These are phyloP conservation scores for Saccostrea cuccullata DNA, from an alignment of 1,140 invertebrate species.

Conservation along the genomic window DNA sequence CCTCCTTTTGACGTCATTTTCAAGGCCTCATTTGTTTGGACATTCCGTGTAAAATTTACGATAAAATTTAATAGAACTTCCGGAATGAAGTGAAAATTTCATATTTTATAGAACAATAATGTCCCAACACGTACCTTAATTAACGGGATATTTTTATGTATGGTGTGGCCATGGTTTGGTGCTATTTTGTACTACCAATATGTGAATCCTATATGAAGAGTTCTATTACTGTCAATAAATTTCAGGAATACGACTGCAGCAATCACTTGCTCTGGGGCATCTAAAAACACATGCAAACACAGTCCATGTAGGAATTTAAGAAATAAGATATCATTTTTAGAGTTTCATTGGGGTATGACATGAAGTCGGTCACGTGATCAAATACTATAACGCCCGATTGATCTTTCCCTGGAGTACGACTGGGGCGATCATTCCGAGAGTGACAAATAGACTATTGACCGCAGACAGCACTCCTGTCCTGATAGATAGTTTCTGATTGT, in stretches of 20 bases:
- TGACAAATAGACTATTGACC: slow-evolving; percentile 42
- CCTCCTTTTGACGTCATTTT: too few relatives aligned
- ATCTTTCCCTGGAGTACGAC: slow-evolving; percentile 46
- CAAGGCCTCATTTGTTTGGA: too few relatives aligned
- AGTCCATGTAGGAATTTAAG: not conserved
- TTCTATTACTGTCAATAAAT: not conserved
- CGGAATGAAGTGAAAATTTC: too few relatives aligned
- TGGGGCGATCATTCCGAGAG: slow-evolving; percentile 47
- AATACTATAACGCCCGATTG: too few relatives aligned
- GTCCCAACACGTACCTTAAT: too few relatives aligned
- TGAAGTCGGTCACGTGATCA: too few relatives aligned
- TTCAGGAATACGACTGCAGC: slow-evolving; percentile 38
- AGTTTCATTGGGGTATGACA: too few relatives aligned
- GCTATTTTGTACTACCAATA: slow-evolving; percentile 46
- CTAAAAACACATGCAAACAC: not conserved
- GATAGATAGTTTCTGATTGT: slow-evolving; percentile 34
- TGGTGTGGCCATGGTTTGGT: slow-evolving; percentile 44
- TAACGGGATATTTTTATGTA: too few relatives aligned
- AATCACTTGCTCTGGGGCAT: slow-evolving; percentile 10
- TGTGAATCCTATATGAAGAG: slow-evolving; percentile 26
- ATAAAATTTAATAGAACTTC: too few relatives aligned
- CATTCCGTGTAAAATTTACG: too few relatives aligned
- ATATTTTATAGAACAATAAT: too few relatives aligned
- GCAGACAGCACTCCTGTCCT: slow-evolving; percentile 43
- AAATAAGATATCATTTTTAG: too few relatives aligned